Base-by-base conservation (phyloP, 2,797 vertebrate genomes). In the Phoeniculus purpureus region DNA sequence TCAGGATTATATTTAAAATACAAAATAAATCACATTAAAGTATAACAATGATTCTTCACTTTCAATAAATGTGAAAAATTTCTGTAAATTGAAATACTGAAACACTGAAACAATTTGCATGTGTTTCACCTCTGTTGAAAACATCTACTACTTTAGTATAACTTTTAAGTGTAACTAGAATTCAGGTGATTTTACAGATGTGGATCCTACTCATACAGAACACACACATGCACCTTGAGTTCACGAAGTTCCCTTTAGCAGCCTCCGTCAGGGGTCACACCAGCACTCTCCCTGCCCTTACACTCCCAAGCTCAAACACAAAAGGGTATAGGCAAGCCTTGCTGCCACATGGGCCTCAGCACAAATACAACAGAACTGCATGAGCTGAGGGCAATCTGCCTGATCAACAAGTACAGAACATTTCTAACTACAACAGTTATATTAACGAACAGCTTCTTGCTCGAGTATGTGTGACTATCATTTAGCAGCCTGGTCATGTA, bases 371-470 rank as follows among this genome's bases (percentile, higher is more conserved):
- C 26, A 0, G 2, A 87, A 75, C 75, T 65, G 78, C 58, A 6
- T 0, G 22, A 90, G 56, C 78, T 82, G n/a, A 81, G 84, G 75
- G 84, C 84, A 87, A 76, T 43, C 1, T 25, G 72, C 78, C 1
- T 12, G 12, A 71, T 40, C 1, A 0, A 71, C 86, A 77, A 87
- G 78, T 12, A 93, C 27, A 58, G 47, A 77, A 80, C 58, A 77
- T 31, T 84, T 88, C 31, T 4, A 54, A 80, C 55, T 48, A 87
- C 78, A 89, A 92, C 16, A 67, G 88, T 65, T 94, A 92, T 52
- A 86, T 89, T 90, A 94, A 94, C 78, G 59, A 93, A 92, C 73
- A 80, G 76, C 26, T 90, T 95, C 93, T 92, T 92, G 68, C 79
- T 90, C 40, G 25, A 90, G 76, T 65, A 89, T 75, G 37, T 71